Evolutionary conservation across 1,140 invertebrate species (phyloP), one percentile per base, ranked within the genome.

Genomic region (Aphaenogaster rudis): DNA sequence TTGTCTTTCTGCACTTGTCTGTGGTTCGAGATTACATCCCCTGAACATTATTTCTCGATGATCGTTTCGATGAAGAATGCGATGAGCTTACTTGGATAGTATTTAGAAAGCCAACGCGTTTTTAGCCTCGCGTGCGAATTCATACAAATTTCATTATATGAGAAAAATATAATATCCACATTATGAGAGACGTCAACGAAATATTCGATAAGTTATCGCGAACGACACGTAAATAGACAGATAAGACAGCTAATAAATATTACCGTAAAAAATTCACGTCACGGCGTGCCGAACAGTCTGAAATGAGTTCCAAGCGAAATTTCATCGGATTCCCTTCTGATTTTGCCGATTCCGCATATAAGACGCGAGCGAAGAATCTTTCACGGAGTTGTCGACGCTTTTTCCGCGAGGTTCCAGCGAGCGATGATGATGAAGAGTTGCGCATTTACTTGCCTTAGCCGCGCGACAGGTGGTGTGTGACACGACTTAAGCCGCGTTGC

Each of bases 391-490:
- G 63, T 54, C 48, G 45, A 13, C 15, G 79, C 67, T 84, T 76
- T 76, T 61, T 76, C 69, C 69, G 54, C 67, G 17, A 72, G 11
- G 52, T 17, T 21, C 28, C 45, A 1, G 21, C 48, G 78, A 39
- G 67, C 42, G 59, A 84, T 72, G 64, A 86, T 69, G 80, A 74
- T 45, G 71, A 88, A 72, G 74, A 77, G 71, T 36, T 28, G 72
- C 61, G 81, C 69, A 74, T 80, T 90, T 89, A 90, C 78, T 54
- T 87, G 89, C 63, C 74, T 57, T 36, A 45, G 82, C 33, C 59
- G 67, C 63, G 84, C 79, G 90, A 87, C 88, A 89, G 91, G 88
- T 91, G 91, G 79, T 88, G 72, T 81, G 84, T 67, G 90, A 67
- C 33, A 77, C 66, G 52, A 86, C 86, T 86, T 69, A 82, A 85